A percentile compares a stretch with the other conserved stretches of the same genome.
Conservation (phyloP, 23 tunicate species). For the Halocynthia aurantium region DNA sequence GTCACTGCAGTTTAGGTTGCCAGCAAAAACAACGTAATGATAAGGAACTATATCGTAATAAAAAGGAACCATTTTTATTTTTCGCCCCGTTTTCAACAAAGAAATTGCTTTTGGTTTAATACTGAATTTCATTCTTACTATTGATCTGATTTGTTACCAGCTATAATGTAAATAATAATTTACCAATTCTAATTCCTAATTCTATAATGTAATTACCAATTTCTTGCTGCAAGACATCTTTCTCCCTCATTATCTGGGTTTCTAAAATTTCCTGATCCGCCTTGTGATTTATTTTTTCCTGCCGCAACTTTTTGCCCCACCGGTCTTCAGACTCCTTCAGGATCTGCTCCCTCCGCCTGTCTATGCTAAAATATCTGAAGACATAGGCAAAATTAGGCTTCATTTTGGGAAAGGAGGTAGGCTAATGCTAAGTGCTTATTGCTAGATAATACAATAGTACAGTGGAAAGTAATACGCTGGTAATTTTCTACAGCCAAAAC, state of each 20-base stretch:
- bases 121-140: no score
- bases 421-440: no score
- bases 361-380: slow-evolving; percentile 40
- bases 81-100: neutral
- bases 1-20: neutral
- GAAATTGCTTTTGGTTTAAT: neutral
- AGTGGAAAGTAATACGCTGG: no score
- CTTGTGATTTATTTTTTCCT: slow-evolving; percentile 33
- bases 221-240: slow-evolving; percentile 58
- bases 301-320: slow-evolving; percentile 53
- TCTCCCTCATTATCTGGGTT: slow-evolving; percentile 32
- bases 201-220: no score
- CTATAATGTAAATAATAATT: neutral
- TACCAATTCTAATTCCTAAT: no score
- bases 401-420: no score
- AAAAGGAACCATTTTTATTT: neutral
- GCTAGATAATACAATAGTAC: no score
- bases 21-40: no score
- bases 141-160: no score
- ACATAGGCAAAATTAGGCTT: no score
- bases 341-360: slow-evolving; percentile 47
- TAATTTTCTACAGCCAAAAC: no score
- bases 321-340: slow-evolving; percentile 28
- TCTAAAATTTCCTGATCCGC: slow-evolving; percentile 46
- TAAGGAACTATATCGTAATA: no score